These are phyloP conservation scores for Leucophora obtusa DNA, from an alignment of 2,888 invertebrate species.

Conservation along the genomic window DNA sequence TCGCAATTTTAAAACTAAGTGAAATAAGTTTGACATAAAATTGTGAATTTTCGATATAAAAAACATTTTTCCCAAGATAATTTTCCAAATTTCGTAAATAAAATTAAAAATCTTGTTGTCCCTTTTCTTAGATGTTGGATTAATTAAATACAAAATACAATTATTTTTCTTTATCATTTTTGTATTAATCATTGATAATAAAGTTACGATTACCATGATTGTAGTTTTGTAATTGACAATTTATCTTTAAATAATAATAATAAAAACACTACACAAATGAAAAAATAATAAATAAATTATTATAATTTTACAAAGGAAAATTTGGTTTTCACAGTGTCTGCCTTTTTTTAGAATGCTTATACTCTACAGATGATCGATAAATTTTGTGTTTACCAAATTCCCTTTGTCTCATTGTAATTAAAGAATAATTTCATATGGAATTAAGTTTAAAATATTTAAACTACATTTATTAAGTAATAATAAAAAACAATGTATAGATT, in stretches of 20 bases:
- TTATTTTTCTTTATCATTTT: neutral
- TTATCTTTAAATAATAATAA: constrained; percentile 16
- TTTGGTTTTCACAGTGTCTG: constrained; percentile 3
- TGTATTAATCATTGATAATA: constrained; percentile 14
- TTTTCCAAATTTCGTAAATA: neutral
- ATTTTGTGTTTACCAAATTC: constrained; percentile 19
- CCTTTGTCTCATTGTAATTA: constrained; percentile 43
- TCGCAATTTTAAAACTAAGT: too few species aligned
- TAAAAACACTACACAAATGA: constrained; percentile 11
- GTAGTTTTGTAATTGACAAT: constrained; percentile 42
- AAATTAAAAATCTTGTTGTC: neutral
- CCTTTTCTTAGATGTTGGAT: constrained; percentile 12
- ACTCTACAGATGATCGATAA: neutral
- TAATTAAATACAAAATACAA: neutral
- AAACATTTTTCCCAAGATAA: too few species aligned
- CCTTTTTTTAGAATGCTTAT: constrained; percentile 19
- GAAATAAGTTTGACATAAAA: too few species aligned
- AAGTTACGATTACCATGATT: constrained; percentile 8
- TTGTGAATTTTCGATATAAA: too few species aligned
- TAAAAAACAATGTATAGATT: constrained; percentile 17
- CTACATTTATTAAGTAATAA: constrained; percentile 55
- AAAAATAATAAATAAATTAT: constrained; percentile 10
- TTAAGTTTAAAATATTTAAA: constrained; percentile 62
- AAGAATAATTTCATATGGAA: constrained; percentile 48
- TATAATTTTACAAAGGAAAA: constrained; percentile 12